phyloP scores from a whole-genome alignment of 2,888 invertebrate genomes.

The Ophraella communa region DNA sequence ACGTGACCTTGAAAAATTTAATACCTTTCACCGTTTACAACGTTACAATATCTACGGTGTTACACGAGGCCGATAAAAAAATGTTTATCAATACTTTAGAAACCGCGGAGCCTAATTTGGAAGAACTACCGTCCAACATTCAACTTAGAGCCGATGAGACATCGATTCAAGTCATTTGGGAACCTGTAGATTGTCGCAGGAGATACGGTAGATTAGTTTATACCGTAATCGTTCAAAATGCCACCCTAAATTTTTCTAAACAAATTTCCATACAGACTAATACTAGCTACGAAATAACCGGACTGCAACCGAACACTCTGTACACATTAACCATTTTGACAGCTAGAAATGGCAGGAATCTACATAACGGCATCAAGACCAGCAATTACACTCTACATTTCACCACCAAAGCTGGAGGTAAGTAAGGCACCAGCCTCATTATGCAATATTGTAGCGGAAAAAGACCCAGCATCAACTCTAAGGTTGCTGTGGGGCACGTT shows the following conservation, averaged over 20 bases:
- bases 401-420: conserved; percentile 52
- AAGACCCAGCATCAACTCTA: too few species aligned
- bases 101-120: conserved; percentile 46
- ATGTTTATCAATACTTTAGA: conserved; percentile 46
- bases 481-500: too few species aligned
- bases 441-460: too few species aligned
- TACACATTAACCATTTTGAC: conserved; percentile 49
- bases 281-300: conserved; percentile 43
- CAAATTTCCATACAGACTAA: conserved; percentile 39
- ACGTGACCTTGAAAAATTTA: conserved; percentile 47
- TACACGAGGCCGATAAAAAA: conserved; percentile 46
- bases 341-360: conserved; percentile 44
- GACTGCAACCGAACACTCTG: conserved; percentile 47
- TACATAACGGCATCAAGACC: conserved; percentile 39
- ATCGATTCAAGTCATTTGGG: conserved; percentile 49
- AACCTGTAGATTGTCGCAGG: conserved; percentile 46
- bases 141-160: conserved; percentile 44
- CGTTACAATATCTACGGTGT: conserved; percentile 49
- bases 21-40: conserved; percentile 53
- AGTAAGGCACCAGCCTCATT: too few species aligned
- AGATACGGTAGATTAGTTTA: conserved; percentile 49
- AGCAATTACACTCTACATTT: conserved; percentile 43
- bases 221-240: conserved; percentile 42
- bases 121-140: conserved; percentile 51
- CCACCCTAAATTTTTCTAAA: conserved; percentile 37